phyloP scores from a whole-genome alignment of 2,113 vertebrate genomes.

The Ptilonorhynchus violaceus region DNA sequence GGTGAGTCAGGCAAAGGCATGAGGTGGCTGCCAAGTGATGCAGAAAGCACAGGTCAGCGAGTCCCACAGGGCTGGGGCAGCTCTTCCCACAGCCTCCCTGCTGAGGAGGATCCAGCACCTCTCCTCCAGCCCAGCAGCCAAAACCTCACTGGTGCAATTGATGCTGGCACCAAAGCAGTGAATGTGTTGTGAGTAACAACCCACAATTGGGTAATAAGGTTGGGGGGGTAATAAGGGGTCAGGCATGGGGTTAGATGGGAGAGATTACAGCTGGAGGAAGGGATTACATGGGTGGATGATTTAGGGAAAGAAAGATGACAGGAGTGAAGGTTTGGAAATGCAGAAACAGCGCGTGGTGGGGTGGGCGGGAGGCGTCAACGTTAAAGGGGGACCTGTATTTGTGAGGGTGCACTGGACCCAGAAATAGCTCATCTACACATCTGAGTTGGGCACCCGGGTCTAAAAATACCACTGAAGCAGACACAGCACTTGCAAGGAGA shows the following conservation, averaged over 20 bases:
- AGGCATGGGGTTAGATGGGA: neutral
- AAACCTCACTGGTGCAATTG: neutral
- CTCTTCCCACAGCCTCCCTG: neutral
- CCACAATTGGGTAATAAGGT: no score
- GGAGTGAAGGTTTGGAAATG: neutral
- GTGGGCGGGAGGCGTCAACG: rapidly evolving
- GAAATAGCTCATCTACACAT: neutral
- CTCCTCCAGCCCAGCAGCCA: neutral
- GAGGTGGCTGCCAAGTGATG: neutral
- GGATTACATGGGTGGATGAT: neutral
- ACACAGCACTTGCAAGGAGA: neutral
- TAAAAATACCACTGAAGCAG: neutral
- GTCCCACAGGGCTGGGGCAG: neutral
- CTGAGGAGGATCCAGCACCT: neutral
- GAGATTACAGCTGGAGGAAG: neutral
- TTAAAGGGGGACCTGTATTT: neutral
- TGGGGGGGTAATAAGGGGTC: rapidly evolving
- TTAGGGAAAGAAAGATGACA: neutral
- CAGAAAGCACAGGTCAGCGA: neutral
- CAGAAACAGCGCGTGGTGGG: rapidly evolving
- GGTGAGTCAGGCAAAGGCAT: neutral
- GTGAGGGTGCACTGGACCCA: neutral
- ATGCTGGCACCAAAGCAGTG: neutral
- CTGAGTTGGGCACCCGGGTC: neutral
- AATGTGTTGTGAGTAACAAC: rapidly evolving